These are phyloP conservation scores for Dicentrarchus labrax DNA, from an alignment of 2,113 vertebrate genomes.

Conservation along the genomic window DNA sequence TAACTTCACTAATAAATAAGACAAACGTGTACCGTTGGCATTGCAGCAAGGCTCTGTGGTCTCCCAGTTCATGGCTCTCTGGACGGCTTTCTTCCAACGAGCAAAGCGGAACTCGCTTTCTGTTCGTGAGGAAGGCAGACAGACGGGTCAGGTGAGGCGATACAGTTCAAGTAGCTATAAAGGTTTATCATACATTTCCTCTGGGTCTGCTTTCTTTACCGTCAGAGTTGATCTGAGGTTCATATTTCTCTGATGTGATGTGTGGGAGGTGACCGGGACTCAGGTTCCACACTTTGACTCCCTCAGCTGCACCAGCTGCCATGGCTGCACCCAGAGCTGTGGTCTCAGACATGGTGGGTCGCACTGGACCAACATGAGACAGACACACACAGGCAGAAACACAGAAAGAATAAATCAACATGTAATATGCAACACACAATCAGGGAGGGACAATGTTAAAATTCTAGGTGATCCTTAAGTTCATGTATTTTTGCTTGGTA, in stretches of 20 bases:
- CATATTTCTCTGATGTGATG: slow-evolving; percentile 89
- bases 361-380: slow-evolving; percentile 80
- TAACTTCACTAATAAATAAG: not conserved
- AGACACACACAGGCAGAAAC: not conserved
- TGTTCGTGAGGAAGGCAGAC: slow-evolving; percentile 62
- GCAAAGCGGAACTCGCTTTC: slow-evolving; percentile 95
- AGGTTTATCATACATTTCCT: not conserved
- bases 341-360: slow-evolving; percentile 95
- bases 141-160: not conserved
- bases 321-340: slow-evolving; percentile 96
- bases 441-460: not conserved
- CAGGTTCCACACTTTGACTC: slow-evolving; percentile 93
- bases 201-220: slow-evolving; percentile 79
- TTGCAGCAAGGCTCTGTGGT: slow-evolving; percentile 84
- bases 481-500: not conserved
- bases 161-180: not conserved
- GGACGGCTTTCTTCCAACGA: slow-evolving; percentile 97
- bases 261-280: slow-evolving; percentile 86
- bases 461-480: not conserved
- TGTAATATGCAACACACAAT: not conserved
- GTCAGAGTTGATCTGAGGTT: slow-evolving; percentile 93
- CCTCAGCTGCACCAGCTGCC: slow-evolving; percentile 96
- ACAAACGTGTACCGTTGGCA: slow-evolving; percentile 78
- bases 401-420: too few relatives aligned
- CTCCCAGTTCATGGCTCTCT: slow-evolving; percentile 96